phyloP scores from a whole-genome alignment of 2,888 invertebrate genomes.

The Sinotaia quadrata region DNA sequence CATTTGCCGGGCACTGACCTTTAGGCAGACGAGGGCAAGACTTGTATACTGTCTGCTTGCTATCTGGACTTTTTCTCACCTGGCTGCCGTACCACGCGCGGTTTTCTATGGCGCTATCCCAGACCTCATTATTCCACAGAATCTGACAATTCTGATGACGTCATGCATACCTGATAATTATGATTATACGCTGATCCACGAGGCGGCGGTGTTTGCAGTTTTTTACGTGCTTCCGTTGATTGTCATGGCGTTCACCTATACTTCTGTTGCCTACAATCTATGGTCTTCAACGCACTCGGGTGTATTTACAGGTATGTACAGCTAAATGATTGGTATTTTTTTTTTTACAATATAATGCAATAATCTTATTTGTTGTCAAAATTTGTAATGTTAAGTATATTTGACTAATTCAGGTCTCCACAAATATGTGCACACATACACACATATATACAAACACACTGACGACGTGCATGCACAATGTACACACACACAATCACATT shows the following conservation, averaged over 20 bases:
- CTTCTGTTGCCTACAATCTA: conserved; percentile 61
- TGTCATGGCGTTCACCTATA: conserved; percentile 67
- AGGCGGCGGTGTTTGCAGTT: conserved; percentile 53
- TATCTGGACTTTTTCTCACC: conserved; percentile 85
- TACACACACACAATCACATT: too few relatives aligned
- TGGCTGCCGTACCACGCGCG: conserved; percentile 63
- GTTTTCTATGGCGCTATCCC: conserved; percentile 51
- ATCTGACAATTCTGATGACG: conserved; percentile 54
- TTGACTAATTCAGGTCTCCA: too few relatives aligned
- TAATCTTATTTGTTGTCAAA: too few relatives aligned
- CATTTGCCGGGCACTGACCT: conserved; percentile 90
- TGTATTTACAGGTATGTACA: conserved; percentile 27
- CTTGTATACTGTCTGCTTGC: conserved; percentile 86
- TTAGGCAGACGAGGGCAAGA: conserved; percentile 86
- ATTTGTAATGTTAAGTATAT: too few relatives aligned
- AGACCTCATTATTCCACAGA: conserved; percentile 50
- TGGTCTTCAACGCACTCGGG: conserved; percentile 59
- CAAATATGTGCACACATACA: too few relatives aligned
- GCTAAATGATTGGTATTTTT: too few relatives aligned
- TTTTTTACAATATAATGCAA: too few relatives aligned
- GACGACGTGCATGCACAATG: too few relatives aligned
- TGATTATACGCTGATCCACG: conserved; percentile 51
- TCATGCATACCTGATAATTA: conserved; percentile 47
- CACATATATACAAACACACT: too few relatives aligned
- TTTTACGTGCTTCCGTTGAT: conserved; percentile 83